Conservation (phyloP, 2,113 vertebrate genomes). For the Lasiurus borealis region DNA sequence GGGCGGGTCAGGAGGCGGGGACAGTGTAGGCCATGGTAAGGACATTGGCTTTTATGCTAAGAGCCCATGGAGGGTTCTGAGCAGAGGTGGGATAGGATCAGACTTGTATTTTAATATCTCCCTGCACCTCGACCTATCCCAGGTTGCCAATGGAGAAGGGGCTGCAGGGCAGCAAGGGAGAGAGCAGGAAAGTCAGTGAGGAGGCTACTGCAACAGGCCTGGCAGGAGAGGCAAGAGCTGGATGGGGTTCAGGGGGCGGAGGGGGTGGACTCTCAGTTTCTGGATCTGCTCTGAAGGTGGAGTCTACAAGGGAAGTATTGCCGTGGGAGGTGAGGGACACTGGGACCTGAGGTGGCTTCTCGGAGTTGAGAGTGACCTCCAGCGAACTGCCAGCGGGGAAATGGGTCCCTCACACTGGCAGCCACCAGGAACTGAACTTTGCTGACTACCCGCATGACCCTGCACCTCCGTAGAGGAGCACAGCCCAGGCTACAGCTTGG, state of each 20-base stretch:
- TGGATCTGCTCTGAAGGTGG: neutral
- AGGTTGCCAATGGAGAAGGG: neutral
- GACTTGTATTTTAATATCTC: neutral
- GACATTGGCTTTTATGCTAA: neutral
- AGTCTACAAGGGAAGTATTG: neutral
- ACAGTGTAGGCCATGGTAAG: neutral
- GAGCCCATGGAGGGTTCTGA: neutral
- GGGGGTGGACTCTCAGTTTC: neutral
- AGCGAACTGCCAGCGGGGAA: neutral
- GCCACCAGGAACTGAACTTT: neutral
- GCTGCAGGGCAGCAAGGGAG: neutral
- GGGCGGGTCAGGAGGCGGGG: neutral
- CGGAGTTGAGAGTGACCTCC: neutral
- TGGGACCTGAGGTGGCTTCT: neutral
- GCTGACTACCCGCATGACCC: no score
- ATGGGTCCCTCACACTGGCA: rapidly evolving
- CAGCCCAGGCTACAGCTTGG: neutral
- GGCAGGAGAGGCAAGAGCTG: neutral
- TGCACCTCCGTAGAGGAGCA: neutral
- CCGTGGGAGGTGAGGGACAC: neutral
- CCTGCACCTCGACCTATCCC: rapidly evolving
- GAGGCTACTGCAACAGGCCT: neutral
- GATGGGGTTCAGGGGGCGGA: no score
- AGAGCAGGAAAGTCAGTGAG: neutral
- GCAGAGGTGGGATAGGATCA: neutral